Evolutionary conservation across 1,140 invertebrate genomes (phyloP).

Genomic region (Philaenus spumarius): DNA sequence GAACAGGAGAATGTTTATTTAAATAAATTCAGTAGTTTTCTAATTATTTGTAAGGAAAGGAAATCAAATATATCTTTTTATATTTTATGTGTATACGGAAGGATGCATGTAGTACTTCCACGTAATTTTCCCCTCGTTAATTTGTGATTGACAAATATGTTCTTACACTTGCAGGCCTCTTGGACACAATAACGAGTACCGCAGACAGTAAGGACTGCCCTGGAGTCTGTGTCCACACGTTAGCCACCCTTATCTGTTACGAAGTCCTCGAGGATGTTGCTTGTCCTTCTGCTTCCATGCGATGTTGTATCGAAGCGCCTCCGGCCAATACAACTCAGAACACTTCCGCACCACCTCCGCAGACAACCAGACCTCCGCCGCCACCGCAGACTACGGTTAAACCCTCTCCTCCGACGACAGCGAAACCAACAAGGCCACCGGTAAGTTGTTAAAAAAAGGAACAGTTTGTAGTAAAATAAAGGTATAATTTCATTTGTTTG

Average conservation of each 20-base stretch:
- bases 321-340: conserved; percentile 33
- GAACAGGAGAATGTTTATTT: too few species aligned
- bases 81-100: too few species aligned
- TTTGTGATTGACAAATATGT: too few species aligned
- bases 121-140: too few species aligned
- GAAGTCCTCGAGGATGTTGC: conserved; percentile 72
- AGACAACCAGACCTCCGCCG: conserved; percentile 17
- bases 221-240: conserved; percentile 72
- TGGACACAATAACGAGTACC: conserved; percentile 75
- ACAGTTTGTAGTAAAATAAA: too few species aligned
- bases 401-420: conserved; percentile 11
- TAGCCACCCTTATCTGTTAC: conserved; percentile 75
- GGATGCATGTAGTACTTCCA: too few species aligned
- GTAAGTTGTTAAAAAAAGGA: too few species aligned
- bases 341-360: conserved; percentile 4
- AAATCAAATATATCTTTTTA: too few species aligned
- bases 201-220: conserved; percentile 76
- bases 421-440: conserved; percentile 28
- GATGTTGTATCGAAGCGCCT: conserved; percentile 70
- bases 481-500: too few species aligned
- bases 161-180: conserved; percentile 51
- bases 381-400: conserved; percentile 1
- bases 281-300: conserved; percentile 68
- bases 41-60: too few species aligned
- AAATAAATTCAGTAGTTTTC: too few species aligned